Evolutionary conservation across 2,888 invertebrate species (phyloP).

Genomic region (Coenonympha glycerion): DNA sequence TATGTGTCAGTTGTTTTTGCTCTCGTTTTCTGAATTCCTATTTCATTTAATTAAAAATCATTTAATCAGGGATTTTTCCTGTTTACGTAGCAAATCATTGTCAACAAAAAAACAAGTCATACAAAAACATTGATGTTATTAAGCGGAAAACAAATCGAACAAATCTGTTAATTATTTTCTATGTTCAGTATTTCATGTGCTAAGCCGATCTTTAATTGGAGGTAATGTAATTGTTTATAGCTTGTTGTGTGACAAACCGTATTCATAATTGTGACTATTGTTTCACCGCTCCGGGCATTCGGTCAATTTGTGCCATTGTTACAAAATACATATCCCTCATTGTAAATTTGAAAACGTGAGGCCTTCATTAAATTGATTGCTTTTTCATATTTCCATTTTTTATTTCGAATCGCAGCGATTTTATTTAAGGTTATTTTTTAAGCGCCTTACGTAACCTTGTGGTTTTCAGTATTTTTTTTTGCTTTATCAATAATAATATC

Average conservation of each 20-base stretch:
- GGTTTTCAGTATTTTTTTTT: too few species aligned
- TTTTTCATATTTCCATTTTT: constrained; percentile 22
- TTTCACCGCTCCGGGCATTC: constrained; percentile 46
- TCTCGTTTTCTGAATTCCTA: too few species aligned
- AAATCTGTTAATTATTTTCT: constrained; percentile 10
- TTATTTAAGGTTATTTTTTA: too few species aligned
- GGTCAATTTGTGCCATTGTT: constrained; percentile 70
- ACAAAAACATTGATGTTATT: background rate
- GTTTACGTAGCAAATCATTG: too few species aligned
- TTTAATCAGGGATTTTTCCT: too few species aligned
- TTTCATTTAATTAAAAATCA: too few species aligned
- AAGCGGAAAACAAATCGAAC: background rate
- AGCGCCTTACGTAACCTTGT: too few species aligned
- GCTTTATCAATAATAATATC: too few species aligned
- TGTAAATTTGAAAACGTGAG: constrained; percentile 46
- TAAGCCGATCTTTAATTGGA: constrained; percentile 40
- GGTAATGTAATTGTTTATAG: constrained; percentile 53
- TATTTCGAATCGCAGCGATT: too few species aligned
- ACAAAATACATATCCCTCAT: constrained; percentile 52
- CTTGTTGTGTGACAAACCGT: constrained; percentile 53
- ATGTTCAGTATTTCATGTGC: too few species aligned
- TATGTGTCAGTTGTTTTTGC: too few species aligned
- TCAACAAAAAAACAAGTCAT: background rate
- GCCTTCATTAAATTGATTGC: constrained; percentile 32
- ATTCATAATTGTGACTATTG: constrained; percentile 66